Conservation (phyloP, 1,140 invertebrate species). For the Lysiphlebus fabarum region DNA sequence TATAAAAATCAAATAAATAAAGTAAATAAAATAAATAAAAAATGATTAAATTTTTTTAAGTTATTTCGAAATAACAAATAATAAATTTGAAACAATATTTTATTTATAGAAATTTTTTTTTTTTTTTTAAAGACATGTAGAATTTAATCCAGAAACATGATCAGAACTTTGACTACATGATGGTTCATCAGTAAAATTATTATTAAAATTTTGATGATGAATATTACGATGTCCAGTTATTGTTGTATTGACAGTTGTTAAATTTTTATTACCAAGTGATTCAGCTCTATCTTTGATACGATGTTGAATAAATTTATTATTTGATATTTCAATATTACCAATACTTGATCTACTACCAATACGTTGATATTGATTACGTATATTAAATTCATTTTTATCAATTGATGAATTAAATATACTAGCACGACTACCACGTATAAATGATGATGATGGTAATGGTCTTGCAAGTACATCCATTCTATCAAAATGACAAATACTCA, state of each 20-base stretch:
- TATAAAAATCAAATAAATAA: no score
- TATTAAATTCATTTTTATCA: conserved; percentile 36
- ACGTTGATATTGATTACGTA: conserved; percentile 22
- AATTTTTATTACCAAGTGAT: conserved; percentile 7
- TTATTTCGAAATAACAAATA: no score
- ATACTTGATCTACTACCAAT: conserved; percentile 21
- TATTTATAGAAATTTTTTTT: no score
- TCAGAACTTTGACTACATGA: conserved; percentile 44
- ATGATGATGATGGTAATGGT: conserved; percentile 26
- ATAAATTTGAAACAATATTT: no score
- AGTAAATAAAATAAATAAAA: no score
- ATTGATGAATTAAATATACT: conserved; percentile 34
- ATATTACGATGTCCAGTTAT: not conserved
- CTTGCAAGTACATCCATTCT: conserved; percentile 38
- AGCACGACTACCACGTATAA: conserved; percentile 29
- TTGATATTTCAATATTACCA: conserved; percentile 13
- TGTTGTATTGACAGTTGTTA: not conserved
- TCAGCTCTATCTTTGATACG: conserved; percentile 17
- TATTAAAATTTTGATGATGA: conserved; percentile 12
- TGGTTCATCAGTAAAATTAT: conserved; percentile 32
- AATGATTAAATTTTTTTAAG: no score
- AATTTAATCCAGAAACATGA: conserved; percentile 41
- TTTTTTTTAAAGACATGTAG: conserved; percentile 40
- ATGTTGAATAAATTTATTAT: conserved; percentile 20
- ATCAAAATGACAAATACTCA: conserved; percentile 43